Base-by-base conservation (phyloP, 2,113 vertebrate genomes). In the Neotragus moschatus region DNA sequence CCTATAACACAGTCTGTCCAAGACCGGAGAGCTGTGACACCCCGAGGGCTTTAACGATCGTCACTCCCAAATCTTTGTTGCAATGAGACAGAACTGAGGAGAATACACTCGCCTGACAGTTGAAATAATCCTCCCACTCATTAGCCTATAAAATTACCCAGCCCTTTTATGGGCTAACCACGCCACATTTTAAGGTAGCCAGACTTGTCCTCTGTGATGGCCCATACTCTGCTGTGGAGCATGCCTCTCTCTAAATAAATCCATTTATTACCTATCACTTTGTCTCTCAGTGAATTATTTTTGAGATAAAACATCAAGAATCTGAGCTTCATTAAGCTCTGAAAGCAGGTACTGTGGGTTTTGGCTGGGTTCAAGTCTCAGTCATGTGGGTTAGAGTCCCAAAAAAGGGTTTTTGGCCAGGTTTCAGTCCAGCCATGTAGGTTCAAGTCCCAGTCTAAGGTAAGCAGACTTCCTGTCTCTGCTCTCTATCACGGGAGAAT, bases 41-140 rank as follows among this genome's bases (percentile, higher is more conserved):
- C 5, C 19, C 0, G 0, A 70, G 9, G 66, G 66, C n/a, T 70
- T 70, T 70, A 39, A 70, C 11, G 2, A 39, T n/a, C 5, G 0
- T 70, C 17, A 39, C n/a, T 23, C n/a, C n/a, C n/a, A 23, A 70
- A 39, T 39, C 19, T 39, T 39, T 70, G n/a, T 23, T 70, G n/a
- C 0, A 0, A 39, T 23, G 2, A 23, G 10, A 39, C n/a, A 70
- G n/a, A 70, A 70, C n/a, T 70, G n/a, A 70, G n/a, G 19, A 39
- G n/a, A 39, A 39, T 23, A 70, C 30, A 70, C 2, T 70, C 0
- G 0, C 19, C n/a, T 39, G 10, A 23, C 19, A 23, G 19, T 39
- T 12, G 19, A 70, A 70, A 70, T 39, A 39, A 70, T 70, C 21
- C n/a, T 39, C 2, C 11, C 19, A 23, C n/a, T 70, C 66, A 70